Evolutionary conservation across 2,797 vertebrate genomes (phyloP).

Genomic region (Acanthiza pusilla): DNA sequence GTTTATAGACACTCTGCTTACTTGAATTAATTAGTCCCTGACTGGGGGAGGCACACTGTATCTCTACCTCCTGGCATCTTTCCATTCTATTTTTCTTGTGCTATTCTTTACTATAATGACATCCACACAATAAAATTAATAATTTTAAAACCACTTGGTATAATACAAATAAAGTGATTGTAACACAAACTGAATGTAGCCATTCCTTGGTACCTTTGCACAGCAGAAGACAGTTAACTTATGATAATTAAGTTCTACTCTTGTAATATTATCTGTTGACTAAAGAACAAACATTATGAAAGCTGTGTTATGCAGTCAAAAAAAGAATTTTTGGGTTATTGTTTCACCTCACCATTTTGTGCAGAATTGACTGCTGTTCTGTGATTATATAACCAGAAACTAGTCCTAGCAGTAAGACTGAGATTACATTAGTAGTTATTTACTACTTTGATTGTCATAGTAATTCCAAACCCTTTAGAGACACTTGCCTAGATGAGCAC

Average conservation of each 20-base stretch:
- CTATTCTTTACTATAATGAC: background rate
- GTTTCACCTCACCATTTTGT: background rate
- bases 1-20: constrained; percentile 8
- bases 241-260: background rate
- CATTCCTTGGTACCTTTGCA: background rate
- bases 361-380: background rate
- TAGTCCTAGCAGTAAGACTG: background rate
- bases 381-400: background rate
- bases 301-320: background rate
- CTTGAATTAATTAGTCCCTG: background rate
- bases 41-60: background rate
- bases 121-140: background rate
- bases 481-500: background rate
- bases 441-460: background rate
- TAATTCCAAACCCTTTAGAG: background rate
- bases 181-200: background rate
- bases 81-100: background rate
- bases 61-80: background rate
- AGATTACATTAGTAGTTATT: background rate
- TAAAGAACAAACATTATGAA: background rate
- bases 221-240: background rate
- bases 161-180: background rate
- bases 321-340: background rate
- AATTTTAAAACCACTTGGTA: background rate
- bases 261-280: background rate